phyloP scores from a whole-genome alignment of 2,113 vertebrate genomes.

The Canis aureus region DNA sequence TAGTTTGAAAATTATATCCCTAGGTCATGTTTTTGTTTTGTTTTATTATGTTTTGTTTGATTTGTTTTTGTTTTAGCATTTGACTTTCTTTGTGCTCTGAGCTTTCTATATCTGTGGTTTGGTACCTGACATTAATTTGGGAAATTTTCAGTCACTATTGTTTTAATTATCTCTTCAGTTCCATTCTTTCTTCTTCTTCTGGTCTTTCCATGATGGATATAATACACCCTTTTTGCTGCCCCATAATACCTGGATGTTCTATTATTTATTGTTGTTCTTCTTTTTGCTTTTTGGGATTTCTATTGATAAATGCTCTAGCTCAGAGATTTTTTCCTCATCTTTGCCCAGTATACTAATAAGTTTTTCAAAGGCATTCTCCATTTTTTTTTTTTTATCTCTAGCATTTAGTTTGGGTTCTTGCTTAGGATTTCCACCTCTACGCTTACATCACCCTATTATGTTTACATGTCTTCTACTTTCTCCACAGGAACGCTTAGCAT shows the following conservation, averaged over 20 bases:
- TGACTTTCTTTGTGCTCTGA: not conserved
- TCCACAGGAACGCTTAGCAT: not conserved
- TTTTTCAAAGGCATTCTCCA: not conserved
- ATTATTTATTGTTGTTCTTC: not conserved
- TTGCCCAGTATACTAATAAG: not conserved
- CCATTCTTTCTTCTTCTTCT: not conserved
- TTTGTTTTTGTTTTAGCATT: not conserved
- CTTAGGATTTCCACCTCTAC: not conserved
- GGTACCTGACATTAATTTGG: not conserved
- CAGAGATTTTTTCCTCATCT: not conserved
- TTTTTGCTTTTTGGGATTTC: not conserved
- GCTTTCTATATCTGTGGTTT: not conserved
- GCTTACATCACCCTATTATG: not conserved
- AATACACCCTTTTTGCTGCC: not conserved
- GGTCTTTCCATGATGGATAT: not conserved
- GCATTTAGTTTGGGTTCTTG: not conserved
- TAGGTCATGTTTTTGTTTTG: not conserved
- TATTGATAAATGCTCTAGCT: not conserved
- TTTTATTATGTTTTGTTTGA: not conserved
- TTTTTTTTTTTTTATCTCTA: not conserved
- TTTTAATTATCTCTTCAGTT: not conserved
- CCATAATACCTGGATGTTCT: not conserved
- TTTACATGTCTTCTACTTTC: not conserved
- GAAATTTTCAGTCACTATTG: not conserved
- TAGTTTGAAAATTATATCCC: not conserved